Conservation (phyloP, 2,113 vertebrate genomes). For the Poecilia latipinna region DNA sequence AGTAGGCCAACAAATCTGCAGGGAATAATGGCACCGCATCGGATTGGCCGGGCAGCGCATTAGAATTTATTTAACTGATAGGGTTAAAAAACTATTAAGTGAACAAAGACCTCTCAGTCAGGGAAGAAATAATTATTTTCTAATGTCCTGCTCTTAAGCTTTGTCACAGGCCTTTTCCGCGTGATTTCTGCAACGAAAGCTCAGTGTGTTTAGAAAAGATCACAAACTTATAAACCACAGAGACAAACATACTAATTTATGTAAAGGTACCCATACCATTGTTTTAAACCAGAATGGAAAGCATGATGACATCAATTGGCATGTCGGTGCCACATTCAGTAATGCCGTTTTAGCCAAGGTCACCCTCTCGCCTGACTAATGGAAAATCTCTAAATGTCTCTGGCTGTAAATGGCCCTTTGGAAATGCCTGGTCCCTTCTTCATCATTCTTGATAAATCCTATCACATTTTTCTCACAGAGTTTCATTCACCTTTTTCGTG, state of each 20-base stretch:
- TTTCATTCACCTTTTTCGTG: background rate
- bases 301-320: background rate
- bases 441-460: background rate
- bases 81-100: background rate
- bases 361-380: background rate
- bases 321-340: background rate
- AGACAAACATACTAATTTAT: background rate
- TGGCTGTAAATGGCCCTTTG: background rate
- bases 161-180: background rate
- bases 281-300: background rate
- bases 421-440: background rate
- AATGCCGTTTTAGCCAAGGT: background rate
- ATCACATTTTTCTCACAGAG: too few relatives aligned
- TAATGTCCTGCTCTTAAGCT: too few relatives aligned
- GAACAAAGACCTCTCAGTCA: background rate
- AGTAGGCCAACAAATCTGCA: constrained; percentile 27
- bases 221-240: background rate
- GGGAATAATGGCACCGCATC: background rate
- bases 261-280: background rate
- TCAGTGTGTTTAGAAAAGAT: background rate
- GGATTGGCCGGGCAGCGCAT: background rate
- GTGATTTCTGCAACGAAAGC: background rate
- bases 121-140: background rate
- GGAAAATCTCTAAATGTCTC: background rate
- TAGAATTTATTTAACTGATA: constrained; percentile 12